Evolutionary conservation across 2,888 invertebrate genomes (phyloP).

Genomic region (Drosophila recens): DNA sequence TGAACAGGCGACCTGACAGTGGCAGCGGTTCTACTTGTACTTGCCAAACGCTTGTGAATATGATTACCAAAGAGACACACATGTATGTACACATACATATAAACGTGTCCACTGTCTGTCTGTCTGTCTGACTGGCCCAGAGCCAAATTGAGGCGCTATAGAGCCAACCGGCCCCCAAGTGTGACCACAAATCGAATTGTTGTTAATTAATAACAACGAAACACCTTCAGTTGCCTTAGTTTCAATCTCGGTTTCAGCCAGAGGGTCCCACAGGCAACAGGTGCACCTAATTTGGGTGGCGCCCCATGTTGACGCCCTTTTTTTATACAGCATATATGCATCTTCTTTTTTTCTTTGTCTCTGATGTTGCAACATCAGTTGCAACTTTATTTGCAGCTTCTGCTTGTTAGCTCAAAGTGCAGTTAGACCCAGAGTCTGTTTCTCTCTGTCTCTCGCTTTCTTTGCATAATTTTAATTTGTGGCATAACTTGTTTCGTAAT

Average conservation of each 20-base stretch:
- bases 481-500: slow-evolving; percentile 82
- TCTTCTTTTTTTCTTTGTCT: slow-evolving; percentile 7
- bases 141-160: slow-evolving; percentile 45
- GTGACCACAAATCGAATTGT: slow-evolving; percentile 75
- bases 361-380: neutral
- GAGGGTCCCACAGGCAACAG: slow-evolving; percentile 34
- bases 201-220: slow-evolving; percentile 72
- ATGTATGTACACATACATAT: slow-evolving; percentile 4
- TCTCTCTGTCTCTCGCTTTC: slow-evolving; percentile 22
- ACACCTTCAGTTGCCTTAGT: slow-evolving; percentile 57
- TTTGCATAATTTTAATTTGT: slow-evolving; percentile 77
- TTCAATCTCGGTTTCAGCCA: neutral
- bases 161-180: slow-evolving; percentile 56
- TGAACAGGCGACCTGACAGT: slow-evolving; percentile 60
- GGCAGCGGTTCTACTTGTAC: slow-evolving; percentile 56
- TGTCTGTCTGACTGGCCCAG: slow-evolving; percentile 45
- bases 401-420: slow-evolving; percentile 43
- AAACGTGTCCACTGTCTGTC: neutral
- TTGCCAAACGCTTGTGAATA: slow-evolving; percentile 62
- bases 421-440: slow-evolving; percentile 28
- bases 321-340: neutral
- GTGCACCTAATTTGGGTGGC: slow-evolving; percentile 71
- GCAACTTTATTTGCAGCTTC: slow-evolving; percentile 6
- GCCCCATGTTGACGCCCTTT: slow-evolving; percentile 70
- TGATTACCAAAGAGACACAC: slow-evolving; percentile 52